Percentiles rank a stretch among this genome's conserved stretches.
Evolutionary conservation across 2,888 invertebrate genomes (phyloP).

Genomic region (Resseliella maxima): DNA sequence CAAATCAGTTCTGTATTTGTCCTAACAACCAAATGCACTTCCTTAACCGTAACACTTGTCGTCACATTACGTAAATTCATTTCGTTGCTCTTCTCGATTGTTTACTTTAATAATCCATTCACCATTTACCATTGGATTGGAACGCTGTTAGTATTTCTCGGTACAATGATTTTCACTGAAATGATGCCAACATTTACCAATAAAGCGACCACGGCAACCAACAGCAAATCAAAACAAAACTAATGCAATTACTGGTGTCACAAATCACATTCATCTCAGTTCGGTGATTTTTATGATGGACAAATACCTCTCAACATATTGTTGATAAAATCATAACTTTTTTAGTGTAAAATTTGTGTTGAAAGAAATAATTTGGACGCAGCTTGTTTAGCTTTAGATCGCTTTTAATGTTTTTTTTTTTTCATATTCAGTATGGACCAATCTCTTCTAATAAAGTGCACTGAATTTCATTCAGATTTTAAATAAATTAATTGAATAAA

Average conservation of each 20-base stretch:
- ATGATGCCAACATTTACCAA: neutral
- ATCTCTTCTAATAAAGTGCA: too few relatives aligned
- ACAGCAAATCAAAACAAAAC: neutral
- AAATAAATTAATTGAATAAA: too few relatives aligned
- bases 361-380: too few relatives aligned
- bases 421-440: too few relatives aligned
- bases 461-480: too few relatives aligned
- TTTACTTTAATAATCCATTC: slow-evolving; percentile 93
- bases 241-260: neutral
- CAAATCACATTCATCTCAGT: neutral
- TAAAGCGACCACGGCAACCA: neutral
- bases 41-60: slow-evolving; percentile 93
- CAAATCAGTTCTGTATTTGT: slow-evolving; percentile 96
- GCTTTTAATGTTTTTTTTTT: too few relatives aligned
- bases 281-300: too few relatives aligned
- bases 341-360: too few relatives aligned
- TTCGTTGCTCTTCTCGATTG: slow-evolving; percentile 93
- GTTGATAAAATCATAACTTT: too few relatives aligned
- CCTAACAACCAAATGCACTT: slow-evolving; percentile 92
- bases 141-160: neutral
- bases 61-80: slow-evolving; percentile 96
- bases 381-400: too few relatives aligned
- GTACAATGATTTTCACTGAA: neutral
- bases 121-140: slow-evolving; percentile 84
- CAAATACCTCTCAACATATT: too few relatives aligned